Percentiles rank a stretch among this genome's conserved stretches.
Evolutionary conservation across 2,113 vertebrate species (phyloP).

Genomic region (Psophia crepitans): DNA sequence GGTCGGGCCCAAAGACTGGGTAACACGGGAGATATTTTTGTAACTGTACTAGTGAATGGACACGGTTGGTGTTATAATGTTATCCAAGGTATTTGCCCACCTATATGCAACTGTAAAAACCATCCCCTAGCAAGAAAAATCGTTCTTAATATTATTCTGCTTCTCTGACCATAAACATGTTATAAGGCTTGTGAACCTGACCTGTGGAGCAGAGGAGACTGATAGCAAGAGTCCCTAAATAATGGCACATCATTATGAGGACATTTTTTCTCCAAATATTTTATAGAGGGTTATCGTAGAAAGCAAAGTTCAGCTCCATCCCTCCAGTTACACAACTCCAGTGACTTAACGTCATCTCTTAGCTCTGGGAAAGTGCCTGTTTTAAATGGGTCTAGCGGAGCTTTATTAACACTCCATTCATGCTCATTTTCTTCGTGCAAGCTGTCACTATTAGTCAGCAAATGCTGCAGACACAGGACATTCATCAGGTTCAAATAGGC

Average conservation of each 20-base stretch:
- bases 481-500: conserved; percentile 39
- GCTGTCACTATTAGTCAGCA: conserved; percentile 20
- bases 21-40: not conserved
- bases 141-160: not conserved
- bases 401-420: conserved; percentile 4
- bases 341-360: not conserved
- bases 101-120: not conserved
- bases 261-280: not conserved
- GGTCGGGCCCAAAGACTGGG: not conserved
- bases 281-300: not conserved
- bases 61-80: fast-evolving
- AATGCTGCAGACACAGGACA: not conserved
- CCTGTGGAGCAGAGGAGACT: not conserved
- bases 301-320: not conserved
- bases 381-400: not conserved
- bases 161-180: not conserved
- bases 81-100: not conserved
- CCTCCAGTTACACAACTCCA: not conserved
- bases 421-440: not conserved
- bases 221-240: not conserved
- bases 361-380: not conserved
- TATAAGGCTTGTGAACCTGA: not conserved
- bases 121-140: not conserved
- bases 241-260: not conserved
- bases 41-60: not conserved